These are phyloP conservation scores for Xenopus borealis DNA, from an alignment of 2,113 vertebrate species.

Conservation along the genomic window DNA sequence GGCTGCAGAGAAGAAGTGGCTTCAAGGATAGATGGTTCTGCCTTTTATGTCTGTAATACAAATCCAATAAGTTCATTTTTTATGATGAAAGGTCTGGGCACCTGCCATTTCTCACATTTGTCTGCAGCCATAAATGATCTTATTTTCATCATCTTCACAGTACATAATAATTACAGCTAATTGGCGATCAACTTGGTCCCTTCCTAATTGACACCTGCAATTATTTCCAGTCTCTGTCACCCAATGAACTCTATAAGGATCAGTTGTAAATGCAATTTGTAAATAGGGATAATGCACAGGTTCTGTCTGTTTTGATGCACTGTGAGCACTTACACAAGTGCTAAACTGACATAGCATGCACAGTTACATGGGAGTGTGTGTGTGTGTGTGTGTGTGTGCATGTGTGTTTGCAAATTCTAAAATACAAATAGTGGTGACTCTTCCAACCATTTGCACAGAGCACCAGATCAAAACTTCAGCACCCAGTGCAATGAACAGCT, in stretches of 20 bases:
- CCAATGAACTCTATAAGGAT: neutral
- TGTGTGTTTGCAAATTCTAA: too few species aligned
- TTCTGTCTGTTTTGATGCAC: too few species aligned
- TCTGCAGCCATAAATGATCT: constrained; percentile 40
- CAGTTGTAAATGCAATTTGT: too few species aligned
- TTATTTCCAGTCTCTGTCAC: constrained; percentile 16
- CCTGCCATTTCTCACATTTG: constrained; percentile 50
- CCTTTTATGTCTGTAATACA: constrained; percentile 15
- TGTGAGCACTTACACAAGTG: too few species aligned
- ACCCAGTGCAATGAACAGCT: too few species aligned
- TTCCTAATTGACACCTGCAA: constrained; percentile 23
- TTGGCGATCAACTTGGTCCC: constrained; percentile 23
- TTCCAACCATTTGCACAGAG: too few species aligned
- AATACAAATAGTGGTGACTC: too few species aligned
- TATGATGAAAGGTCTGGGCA: neutral
- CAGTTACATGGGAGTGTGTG: too few species aligned
- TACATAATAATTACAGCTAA: constrained; percentile 40
- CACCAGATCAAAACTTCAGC: too few species aligned
- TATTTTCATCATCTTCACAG: constrained; percentile 25
- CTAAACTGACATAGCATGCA: too few species aligned
- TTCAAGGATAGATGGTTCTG: constrained; percentile 4
- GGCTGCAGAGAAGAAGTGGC: neutral
- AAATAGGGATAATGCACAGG: too few species aligned
- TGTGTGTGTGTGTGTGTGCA: too few species aligned
- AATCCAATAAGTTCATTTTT: constrained; percentile 33